Base-by-base conservation (phyloP, 2,113 vertebrate genomes). In the Xiphophorus couchianus region DNA sequence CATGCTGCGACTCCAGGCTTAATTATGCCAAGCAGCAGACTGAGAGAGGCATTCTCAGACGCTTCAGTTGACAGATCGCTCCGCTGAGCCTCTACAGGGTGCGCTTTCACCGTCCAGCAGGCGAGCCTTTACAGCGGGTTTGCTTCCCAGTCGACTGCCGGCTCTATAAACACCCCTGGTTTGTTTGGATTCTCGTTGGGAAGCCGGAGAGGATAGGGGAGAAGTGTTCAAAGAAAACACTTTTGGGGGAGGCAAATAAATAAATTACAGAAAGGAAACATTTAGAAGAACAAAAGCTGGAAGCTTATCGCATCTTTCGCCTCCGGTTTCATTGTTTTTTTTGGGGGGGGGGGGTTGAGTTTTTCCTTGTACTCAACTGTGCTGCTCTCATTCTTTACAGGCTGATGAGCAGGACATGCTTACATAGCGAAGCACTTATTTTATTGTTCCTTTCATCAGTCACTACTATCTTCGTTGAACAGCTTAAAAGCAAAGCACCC, bases 41-140 rank as follows among this genome's bases (percentile, higher is more conserved):
- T 78, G 82, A 80, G 82, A 81, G 88, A 83, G 65, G 77, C n/a
- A 10, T 75, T 83, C 78, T 80, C 77, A 85, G 82, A 74, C n/a
- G 71, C 89, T 86, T 84, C 71, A 83, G 76, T 77, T 63, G 74
- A 84, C 81, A 76, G 82, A 90, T 88, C 88, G 70, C 84, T 58
- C 22, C 66, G 70, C 79, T 80, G 84, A 76, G 80, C 71, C 70
- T 80, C 75, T 22, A 54, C 33, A 17, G 67, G 30, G 28, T 80
- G 62, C 82, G 83, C 86, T 82, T 91, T 86, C 84, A 82, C 70
- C 28, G 79, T 87, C 87, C 82, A 84, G 83, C 76, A 84, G 81
- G 85, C 39, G 60, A 85, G 86, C 73, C 14, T 77, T 39, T 14
- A 77, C 14, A 67, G 84, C 77, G 81, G 83, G 86, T 82, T 73